Evolutionary conservation across 2,888 invertebrate species (phyloP).

Genomic region (Ashinkailepas kermadecensis): DNA sequence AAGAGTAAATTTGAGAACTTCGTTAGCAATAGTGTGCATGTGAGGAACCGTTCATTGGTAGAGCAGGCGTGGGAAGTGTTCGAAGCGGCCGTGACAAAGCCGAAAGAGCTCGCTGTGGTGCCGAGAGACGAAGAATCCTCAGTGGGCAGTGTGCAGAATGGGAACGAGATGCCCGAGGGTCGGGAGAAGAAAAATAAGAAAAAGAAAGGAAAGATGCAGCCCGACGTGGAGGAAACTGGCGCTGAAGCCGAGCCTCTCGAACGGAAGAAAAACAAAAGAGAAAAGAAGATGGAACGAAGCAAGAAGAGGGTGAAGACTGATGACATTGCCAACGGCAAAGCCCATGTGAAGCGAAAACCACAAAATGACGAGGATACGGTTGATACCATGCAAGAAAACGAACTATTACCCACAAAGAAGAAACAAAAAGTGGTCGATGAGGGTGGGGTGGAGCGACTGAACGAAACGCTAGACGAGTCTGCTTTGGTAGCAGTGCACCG

Average conservation of each 20-base stretch:
- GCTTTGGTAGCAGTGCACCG: neutral
- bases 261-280: slow-evolving; percentile 29
- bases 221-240: slow-evolving; percentile 22
- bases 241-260: slow-evolving; percentile 20
- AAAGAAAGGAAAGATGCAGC: slow-evolving; percentile 29
- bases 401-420: slow-evolving; percentile 27
- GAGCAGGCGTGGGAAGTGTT: slow-evolving; percentile 60
- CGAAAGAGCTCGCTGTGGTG: slow-evolving; percentile 3
- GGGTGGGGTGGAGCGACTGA: neutral
- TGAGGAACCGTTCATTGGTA: slow-evolving; percentile 50
- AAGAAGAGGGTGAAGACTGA: slow-evolving; percentile 31
- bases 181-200: slow-evolving; percentile 35
- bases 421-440: neutral
- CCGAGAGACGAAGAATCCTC: neutral
- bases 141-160: slow-evolving; percentile 22
- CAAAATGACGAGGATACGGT: slow-evolving; percentile 51
- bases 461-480: neutral
- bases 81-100: slow-evolving; percentile 37
- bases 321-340: neutral
- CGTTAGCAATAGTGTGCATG: slow-evolving; percentile 47
- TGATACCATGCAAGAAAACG: slow-evolving; percentile 38
- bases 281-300: slow-evolving; percentile 31
- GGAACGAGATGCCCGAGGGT: slow-evolving; percentile 35
- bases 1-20: slow-evolving; percentile 63
- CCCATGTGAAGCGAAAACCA: slow-evolving; percentile 35